Evolutionary conservation across 1,140 invertebrate genomes (phyloP), one percentile per base, ranked within the genome.

Genomic region (Meteorus sp.): DNA sequence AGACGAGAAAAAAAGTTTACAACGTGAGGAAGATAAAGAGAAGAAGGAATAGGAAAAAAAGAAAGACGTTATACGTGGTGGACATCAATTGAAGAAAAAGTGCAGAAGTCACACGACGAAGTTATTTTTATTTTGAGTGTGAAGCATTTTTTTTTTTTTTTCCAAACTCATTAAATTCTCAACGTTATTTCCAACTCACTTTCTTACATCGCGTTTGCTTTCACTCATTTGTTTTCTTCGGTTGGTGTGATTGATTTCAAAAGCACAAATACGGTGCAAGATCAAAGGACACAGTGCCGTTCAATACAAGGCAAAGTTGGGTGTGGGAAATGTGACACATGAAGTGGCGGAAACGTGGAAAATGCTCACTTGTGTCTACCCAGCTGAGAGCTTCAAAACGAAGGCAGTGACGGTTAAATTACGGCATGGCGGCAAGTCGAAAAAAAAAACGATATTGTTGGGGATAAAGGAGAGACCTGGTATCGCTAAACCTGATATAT

Each of bases 291-390:
- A 57, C 19, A 57, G 25, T 9, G 41, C 13, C 22, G 22, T 2
- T 7, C 22, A 44, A 47, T 35, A 4, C n/a, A 33, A 27, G 31
- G 29, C 19, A 43, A 43, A 44, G 35, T n/a, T 11, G 43, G 9
- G 27, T 31, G 33, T n/a, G 50, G 45, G 37, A 37, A 48, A 37
- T 50, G 55, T 52, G 27, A 37, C 20, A n/a, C n/a, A n/a, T n/a
- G n/a, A n/a, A n/a, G n/a, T n/a, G 2, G 37, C 2, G 13, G 35
- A 20, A 31, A 15, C 7, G 13, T 7, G 15, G 11, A 74, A 70
- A 65, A 79, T 79, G 77, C 67, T 79, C 60, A 73, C 77, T 66
- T 79, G 76, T 69, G 76, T 79, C n/a, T 79, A 79, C 62, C 76
- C 77, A 31, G 53, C 75, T 58, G 77, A 79, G 64, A 79, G 68